phyloP scores from a whole-genome alignment of 2,113 vertebrate genomes.

The Ploceus nigricollis region DNA sequence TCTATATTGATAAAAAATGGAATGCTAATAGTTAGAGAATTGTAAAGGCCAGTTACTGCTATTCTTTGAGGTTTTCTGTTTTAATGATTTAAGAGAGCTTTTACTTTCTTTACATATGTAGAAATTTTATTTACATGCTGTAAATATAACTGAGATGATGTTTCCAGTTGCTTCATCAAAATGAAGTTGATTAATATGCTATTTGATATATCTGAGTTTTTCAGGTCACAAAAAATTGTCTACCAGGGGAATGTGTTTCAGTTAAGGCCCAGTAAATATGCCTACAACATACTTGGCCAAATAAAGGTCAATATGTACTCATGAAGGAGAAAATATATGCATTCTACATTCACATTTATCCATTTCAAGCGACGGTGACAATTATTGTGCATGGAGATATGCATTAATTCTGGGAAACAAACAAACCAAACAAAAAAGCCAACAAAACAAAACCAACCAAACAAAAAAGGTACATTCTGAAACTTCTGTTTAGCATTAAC shows the following conservation, averaged over 20 bases:
- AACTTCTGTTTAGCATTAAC: not conserved
- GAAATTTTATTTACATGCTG: not conserved
- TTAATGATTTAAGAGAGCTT: not conserved
- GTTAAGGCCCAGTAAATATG: not conserved
- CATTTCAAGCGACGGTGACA: not conserved
- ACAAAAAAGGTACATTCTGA: not conserved
- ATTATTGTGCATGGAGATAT: not conserved
- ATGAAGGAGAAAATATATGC: not conserved
- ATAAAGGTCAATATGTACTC: not conserved
- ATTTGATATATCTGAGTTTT: not conserved
- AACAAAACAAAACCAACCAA: not conserved
- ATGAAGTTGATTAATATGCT: not conserved
- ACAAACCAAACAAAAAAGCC: not conserved
- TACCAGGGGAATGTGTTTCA: not conserved
- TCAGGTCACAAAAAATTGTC: not conserved
- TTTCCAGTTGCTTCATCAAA: not conserved
- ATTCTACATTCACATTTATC: not conserved
- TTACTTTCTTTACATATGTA: not conserved
- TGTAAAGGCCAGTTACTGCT: not conserved
- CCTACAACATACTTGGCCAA: not conserved
- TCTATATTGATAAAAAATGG: not conserved
- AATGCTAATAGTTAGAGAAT: not conserved
- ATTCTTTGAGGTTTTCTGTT: not conserved
- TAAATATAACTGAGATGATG: not conserved
- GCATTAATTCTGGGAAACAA: not conserved